These are phyloP conservation scores for Fistularia tabacaria DNA, from an alignment of 2,797 vertebrate species.

Conservation along the genomic window DNA sequence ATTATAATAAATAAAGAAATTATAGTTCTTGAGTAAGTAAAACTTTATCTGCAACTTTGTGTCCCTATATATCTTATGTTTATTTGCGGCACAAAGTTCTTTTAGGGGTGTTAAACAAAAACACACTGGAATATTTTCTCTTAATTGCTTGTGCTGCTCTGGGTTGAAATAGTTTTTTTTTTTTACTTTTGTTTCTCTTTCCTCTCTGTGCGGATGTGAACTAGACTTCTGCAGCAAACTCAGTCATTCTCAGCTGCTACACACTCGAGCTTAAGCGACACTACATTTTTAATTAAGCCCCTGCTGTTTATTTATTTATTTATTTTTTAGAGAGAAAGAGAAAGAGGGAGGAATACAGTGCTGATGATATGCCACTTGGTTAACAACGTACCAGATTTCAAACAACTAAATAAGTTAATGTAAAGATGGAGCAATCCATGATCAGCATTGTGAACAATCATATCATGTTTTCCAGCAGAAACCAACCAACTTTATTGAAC, in stretches of 20 bases:
- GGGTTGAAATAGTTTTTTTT: constrained; percentile 14
- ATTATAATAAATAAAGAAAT: too few species aligned
- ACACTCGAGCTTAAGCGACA: constrained; percentile 58
- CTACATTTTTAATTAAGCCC: constrained; percentile 70
- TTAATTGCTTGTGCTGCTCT: constrained; percentile 17
- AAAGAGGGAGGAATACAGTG: constrained; percentile 18
- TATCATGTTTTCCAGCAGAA: neutral
- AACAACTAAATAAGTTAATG: constrained; percentile 16
- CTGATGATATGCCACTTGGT: constrained; percentile 47
- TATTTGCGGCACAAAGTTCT: too few species aligned
- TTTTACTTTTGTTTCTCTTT: constrained; percentile 3
- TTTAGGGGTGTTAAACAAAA: too few species aligned
- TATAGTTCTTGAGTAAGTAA: too few species aligned
- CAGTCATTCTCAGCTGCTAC: constrained; percentile 43
- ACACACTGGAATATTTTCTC: neutral
- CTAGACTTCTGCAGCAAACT: constrained; percentile 37
- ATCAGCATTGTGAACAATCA: constrained; percentile 5
- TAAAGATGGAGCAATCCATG: constrained; percentile 7
- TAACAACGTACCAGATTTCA: constrained; percentile 30
- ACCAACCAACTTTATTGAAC: neutral
- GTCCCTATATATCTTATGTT: too few species aligned
- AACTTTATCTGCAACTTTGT: too few species aligned
- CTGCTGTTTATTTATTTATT: constrained; percentile 70
- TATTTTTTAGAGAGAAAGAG: constrained; percentile 50
- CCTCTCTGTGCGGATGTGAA: constrained; percentile 32